phyloP scores from a whole-genome alignment of 2,113 vertebrate species.

The Lota lota region DNA sequence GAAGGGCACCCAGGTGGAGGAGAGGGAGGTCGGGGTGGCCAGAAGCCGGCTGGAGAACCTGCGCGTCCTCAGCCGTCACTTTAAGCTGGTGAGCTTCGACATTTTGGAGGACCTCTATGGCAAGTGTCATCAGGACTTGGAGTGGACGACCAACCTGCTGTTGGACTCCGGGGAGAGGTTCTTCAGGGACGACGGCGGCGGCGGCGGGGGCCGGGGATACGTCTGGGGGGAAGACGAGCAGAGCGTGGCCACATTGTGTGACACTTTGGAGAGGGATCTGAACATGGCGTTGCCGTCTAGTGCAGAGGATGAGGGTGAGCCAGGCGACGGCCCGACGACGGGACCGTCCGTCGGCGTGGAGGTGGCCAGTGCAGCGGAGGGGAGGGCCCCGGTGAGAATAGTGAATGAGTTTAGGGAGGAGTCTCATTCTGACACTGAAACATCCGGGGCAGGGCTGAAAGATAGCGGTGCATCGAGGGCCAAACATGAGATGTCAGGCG shows the following conservation, averaged over 20 bases:
- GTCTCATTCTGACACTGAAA: not conserved
- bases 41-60: conserved; percentile 77
- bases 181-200: conserved; percentile 69
- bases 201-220: conserved; percentile 3
- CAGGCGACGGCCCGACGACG: not conserved
- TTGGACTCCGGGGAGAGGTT: conserved; percentile 90
- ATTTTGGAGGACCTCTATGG: conserved; percentile 92
- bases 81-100: conserved; percentile 85
- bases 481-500: not conserved
- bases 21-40: conserved; percentile 77
- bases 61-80: conserved; percentile 83
- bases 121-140: conserved; percentile 91
- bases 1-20: conserved; percentile 89
- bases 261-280: conserved; percentile 5
- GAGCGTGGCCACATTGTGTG: not conserved
- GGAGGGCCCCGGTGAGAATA: not conserved
- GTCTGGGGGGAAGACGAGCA: not conserved
- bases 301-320: conserved; percentile 10
- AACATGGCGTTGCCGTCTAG: conserved; percentile 4
- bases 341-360: conserved; percentile 4
- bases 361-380: not conserved
- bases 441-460: not conserved
- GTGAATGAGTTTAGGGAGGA: conserved; percentile 4
- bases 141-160: conserved; percentile 91
- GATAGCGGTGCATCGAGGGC: not conserved